Evolutionary conservation across 2,888 invertebrate genomes (phyloP).

Genomic region (Tiliacea aurago): DNA sequence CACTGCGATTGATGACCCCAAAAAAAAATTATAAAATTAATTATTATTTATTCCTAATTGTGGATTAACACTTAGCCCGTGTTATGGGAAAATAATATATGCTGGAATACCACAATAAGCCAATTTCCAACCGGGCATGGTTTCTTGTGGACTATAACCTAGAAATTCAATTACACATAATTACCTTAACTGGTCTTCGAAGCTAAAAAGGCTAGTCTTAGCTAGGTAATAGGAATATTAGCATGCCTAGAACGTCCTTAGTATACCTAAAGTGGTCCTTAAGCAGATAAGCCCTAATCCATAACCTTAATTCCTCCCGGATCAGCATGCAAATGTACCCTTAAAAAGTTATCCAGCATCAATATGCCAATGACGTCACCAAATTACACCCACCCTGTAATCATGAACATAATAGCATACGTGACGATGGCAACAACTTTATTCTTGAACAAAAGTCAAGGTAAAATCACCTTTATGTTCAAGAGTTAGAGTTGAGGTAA

Average conservation of each 20-base stretch:
- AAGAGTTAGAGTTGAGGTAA: constrained; percentile 39
- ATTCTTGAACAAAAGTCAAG: constrained; percentile 47
- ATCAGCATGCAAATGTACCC: constrained; percentile 54
- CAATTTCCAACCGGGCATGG: neutral
- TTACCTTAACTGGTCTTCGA: neutral
- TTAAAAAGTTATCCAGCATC: constrained; percentile 64
- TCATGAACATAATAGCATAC: constrained; percentile 74
- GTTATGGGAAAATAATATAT: neutral
- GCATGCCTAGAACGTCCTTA: constrained; percentile 15
- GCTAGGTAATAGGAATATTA: constrained; percentile 17
- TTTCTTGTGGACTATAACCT: neutral
- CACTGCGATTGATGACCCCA: no score
- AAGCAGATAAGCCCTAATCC: constrained; percentile 50
- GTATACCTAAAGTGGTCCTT: constrained; percentile 15
- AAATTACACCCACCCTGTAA: constrained; percentile 77
- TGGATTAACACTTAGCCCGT: neutral
- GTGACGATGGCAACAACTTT: constrained; percentile 71
- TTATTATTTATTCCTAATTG: no score
- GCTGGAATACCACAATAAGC: neutral
- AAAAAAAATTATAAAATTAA: no score
- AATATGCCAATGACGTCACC: constrained; percentile 76
- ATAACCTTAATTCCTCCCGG: constrained; percentile 33
- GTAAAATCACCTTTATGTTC: constrained; percentile 65
- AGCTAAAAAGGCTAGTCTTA: neutral
- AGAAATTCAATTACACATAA: constrained; percentile 30